Conservation (phyloP, 2,797 vertebrate genomes). For the Myiotriccus ornatus region DNA sequence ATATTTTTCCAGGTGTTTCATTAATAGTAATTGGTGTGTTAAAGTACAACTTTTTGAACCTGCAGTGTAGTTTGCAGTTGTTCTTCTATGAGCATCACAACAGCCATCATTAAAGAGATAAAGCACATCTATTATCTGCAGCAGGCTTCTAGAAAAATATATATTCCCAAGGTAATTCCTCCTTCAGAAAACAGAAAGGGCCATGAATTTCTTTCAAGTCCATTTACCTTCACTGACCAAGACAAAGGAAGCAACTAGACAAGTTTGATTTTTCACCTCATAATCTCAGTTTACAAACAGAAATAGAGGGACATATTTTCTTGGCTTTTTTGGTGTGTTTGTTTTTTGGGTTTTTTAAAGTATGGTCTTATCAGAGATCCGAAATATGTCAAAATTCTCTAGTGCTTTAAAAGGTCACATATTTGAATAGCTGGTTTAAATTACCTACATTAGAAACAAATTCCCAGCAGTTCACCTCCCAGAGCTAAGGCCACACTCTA, state of each 20-base stretch:
- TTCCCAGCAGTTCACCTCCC: neutral
- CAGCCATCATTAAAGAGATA: neutral
- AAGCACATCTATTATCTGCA: neutral
- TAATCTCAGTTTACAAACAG: conserved; percentile 13
- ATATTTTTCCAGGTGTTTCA: conserved; percentile 59
- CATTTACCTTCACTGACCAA: neutral
- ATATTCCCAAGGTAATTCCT: neutral
- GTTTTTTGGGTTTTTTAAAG: neutral
- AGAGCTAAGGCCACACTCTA: neutral
- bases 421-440: conserved; percentile 5
- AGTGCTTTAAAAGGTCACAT: neutral
- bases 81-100: neutral
- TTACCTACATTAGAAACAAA: conserved; percentile 2
- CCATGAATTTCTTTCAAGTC: neutral
- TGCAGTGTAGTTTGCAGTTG: neutral
- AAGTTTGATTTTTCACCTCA: neutral
- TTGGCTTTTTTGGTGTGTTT: neutral
- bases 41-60: conserved; percentile 56
- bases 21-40: conserved; percentile 53
- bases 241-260: neutral
- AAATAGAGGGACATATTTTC: conserved; percentile 33
- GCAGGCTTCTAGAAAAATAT: neutral
- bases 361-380: conserved; percentile 11
- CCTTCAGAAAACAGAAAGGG: neutral
- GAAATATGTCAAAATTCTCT: neutral